Base-by-base conservation (phyloP, 2,797 vertebrate species). In the Octomys mimax region DNA sequence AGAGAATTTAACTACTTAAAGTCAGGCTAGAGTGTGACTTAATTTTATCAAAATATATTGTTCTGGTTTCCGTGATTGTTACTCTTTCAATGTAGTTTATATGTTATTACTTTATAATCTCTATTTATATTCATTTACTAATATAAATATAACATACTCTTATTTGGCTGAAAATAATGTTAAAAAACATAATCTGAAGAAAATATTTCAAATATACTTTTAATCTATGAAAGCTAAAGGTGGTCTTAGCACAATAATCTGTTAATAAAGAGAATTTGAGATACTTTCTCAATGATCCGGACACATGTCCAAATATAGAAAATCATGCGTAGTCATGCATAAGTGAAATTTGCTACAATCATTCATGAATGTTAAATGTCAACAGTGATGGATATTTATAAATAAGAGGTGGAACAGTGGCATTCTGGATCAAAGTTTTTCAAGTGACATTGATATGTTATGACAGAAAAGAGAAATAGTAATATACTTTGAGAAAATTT, bases 401-500 rank as follows among this genome's bases (percentile, higher is more conserved):
- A 96, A 90, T 91, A 79, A 97, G 97, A 94, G 96, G 96, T 97
- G 93, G 36, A 95, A 94, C 61, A 19, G 75, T 95, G 93, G 87
- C 96, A 96, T 92, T 95, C 96, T 96, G 95, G 96, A 96, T 97
- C 95, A 97, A 95, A 96, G 91, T 97, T 97, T 98, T 96, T 86
- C 52, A 94, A 96, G 86, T 96, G 87, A 95, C 91, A 95, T 93
- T 97, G 95, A 96, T 96, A 70, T 93, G 90, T 96, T 97, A 96
- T 98, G 97, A 97, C 97, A 97, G 95, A 94, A 94, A 42, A 33
- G 18, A 96, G 19, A 96, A 96, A 95, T 83, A 97, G 12, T 95
- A 87, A 97, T 96, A 64, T 94, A 93, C 2, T 77, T 89, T 91
- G 91, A 95, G 70, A 97, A 96, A 75, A n/a, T 87, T 86, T 96